phyloP scores from a whole-genome alignment of 2,797 vertebrate genomes.

The Epinephelus coioides region DNA sequence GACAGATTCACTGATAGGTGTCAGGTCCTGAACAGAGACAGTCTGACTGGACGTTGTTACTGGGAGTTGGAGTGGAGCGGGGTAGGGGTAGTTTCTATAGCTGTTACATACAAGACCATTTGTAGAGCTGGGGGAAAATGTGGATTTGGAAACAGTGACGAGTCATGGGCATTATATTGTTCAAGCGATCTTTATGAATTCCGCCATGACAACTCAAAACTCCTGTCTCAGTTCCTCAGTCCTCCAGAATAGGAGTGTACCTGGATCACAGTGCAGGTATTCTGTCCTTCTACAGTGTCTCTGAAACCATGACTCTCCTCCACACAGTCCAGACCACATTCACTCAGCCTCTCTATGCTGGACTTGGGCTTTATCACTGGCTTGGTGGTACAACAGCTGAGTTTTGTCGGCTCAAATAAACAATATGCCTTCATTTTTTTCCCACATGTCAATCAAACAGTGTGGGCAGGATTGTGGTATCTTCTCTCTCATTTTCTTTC shows the following conservation, averaged over 20 bases:
- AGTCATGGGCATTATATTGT: neutral
- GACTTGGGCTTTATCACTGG: too few species aligned
- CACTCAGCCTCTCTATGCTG: neutral
- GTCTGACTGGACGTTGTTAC: slow-evolving; percentile 1
- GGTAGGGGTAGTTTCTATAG: neutral
- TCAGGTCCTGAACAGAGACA: neutral
- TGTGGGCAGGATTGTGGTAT: too few species aligned
- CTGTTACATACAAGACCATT: neutral
- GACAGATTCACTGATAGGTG: too few species aligned
- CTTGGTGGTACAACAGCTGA: too few species aligned
- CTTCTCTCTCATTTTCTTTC: too few species aligned
- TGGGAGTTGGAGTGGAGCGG: neutral
- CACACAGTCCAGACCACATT: neutral
- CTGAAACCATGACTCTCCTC: too few species aligned
- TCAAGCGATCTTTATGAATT: neutral
- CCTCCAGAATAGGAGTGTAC: neutral
- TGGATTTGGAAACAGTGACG: neutral
- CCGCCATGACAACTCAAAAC: neutral
- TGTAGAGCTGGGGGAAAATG: neutral
- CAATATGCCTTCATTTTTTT: too few species aligned
- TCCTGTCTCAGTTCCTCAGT: neutral
- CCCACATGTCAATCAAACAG: too few species aligned
- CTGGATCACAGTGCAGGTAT: neutral
- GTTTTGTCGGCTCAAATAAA: too few species aligned
- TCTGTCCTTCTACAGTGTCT: neutral